These are phyloP conservation scores for Phocoena phocoena DNA, from an alignment of 2,113 vertebrate species.

Conservation along the genomic window DNA sequence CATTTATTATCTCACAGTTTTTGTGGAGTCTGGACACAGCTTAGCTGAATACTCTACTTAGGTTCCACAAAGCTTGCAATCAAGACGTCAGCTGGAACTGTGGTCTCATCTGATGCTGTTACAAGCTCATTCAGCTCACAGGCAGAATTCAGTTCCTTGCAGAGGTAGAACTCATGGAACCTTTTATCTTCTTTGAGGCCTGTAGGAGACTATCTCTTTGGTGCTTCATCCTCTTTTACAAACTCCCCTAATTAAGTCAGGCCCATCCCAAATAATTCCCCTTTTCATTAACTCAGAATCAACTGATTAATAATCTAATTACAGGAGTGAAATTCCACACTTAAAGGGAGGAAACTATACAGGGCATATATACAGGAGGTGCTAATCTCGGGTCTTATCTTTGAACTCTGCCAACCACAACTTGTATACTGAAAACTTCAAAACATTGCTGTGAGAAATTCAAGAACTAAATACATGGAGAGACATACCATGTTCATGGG, in stretches of 20 bases:
- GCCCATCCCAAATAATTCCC: background rate
- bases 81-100: background rate
- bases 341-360: background rate
- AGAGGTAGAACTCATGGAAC: background rate
- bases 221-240: background rate
- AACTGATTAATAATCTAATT: background rate
- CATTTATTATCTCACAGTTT: background rate
- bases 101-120: constrained; percentile 2
- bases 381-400: background rate
- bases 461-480: background rate
- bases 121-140: constrained; percentile 22
- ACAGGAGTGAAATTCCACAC: background rate
- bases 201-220: background rate
- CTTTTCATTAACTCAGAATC: constrained; percentile 5
- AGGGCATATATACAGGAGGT: background rate
- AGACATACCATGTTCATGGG: background rate
- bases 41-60: constrained; percentile 8
- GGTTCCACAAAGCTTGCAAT: background rate
- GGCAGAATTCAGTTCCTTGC: background rate
- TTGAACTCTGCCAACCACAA: background rate
- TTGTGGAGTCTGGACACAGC: background rate
- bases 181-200: background rate
- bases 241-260: background rate
- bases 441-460: background rate
- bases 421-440: background rate